Evolutionary conservation across 1,140 invertebrate genomes (phyloP), one percentile per base, ranked within the genome.

Genomic region (Pararge aegeria): DNA sequence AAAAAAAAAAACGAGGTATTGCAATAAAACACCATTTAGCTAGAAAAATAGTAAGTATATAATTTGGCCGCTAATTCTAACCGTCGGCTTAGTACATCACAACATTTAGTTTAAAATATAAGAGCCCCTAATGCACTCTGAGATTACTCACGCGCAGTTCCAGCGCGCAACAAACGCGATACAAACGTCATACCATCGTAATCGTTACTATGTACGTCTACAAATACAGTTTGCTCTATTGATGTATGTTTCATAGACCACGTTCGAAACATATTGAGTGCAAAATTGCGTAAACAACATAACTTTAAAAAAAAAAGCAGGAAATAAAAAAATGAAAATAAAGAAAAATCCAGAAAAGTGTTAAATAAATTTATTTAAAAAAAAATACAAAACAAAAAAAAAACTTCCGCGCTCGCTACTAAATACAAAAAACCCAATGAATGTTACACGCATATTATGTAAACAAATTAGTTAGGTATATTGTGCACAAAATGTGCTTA

Each of bases 321-420:
- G n/a, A 40, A 48, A 64, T 10, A 18, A 15, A 7, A n/a, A 20
- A 50, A 70, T 54, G 29, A 70, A 68, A 73, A 77, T 75, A 71
- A 66, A 53, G 61, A 80, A 76, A 65, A 65, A 63, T 7, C 5
- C 38, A 5, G 62, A 58, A 68, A 80, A 77, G 75, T 82, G 77
- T 88, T 86, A 80, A 83, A 88, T 80, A 88, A 78, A 81, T 88
- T 88, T 86, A 86, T 88, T 87, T 75, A 84, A 88, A 87, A 79
- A 84, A 61, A 84, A 83, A 73, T 68, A 80, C 64, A 81, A 83
- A 83, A 81, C 66, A 75, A 78, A 80, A 78, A 80, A 78, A 71
- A 75, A 72, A 68, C 79, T 70, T 75, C 38, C 72, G 75, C 76
- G 78, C 78, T 70, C 73, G 77, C 77, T 77, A 79, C 68, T 69